Base-by-base conservation (phyloP, 2,888 invertebrate species). In the Acanthosepion esculentum region DNA sequence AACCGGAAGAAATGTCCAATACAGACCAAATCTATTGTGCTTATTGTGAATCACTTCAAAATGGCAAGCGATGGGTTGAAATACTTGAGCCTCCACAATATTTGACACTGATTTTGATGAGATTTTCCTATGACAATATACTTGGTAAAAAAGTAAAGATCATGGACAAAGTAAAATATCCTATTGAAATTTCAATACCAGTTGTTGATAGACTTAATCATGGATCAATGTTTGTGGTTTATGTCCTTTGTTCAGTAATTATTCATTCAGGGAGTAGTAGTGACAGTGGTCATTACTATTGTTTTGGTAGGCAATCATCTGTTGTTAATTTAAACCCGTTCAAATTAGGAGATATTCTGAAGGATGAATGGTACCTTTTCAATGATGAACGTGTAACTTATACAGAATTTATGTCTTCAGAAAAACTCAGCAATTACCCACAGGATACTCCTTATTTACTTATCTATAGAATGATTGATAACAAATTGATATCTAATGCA, bases 281-380 rank as follows among this genome's bases (percentile, higher is more conserved):
- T 95, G 98, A 99, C 97, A 98, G 98, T 0, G 99, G 99, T 0
- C 99, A 99, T 97, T 99, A 99, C 97, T 99, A 98, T 97, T 98
- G 99, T 0, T 98, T 98, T 95, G 98, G 98, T 41, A 95, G 97
- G 15, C 96, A 96, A 95, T 96, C 96, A 6, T 95, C 96, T 48
- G 95, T 95, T 48, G 95, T 95, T 48, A 95, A 96, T 94, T 94
- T 95, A 2, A 95, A 96, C 92, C 53, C 95, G 1, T 95, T 95
- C 91, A 95, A 95, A 92, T 95, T 96, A 95, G 95, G 96, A 26
- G 96, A 97, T 96, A 96, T 96, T 98, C 98, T 95, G 18, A 96
- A 96, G 92, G 98, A 98, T 78, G 97, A 97, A 94, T 99, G 99
- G 99, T 98, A 98, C 97, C 98, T 98, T 96, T 98, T 98, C 97